phyloP scores from a whole-genome alignment of 2,797 vertebrate species.

The Scomberomorus guttatus region DNA sequence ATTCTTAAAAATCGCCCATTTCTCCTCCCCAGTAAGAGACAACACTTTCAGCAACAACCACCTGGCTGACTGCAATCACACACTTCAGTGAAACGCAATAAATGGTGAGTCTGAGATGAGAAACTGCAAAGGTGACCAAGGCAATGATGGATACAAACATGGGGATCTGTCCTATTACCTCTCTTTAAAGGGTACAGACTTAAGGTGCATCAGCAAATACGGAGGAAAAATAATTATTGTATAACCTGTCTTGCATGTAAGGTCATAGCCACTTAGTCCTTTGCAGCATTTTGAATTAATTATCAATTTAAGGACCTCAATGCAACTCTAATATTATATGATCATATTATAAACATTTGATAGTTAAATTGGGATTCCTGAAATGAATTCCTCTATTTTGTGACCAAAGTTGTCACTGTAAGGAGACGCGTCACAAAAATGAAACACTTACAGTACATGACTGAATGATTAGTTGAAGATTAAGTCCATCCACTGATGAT shows the following conservation, averaged over 20 bases:
- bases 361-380: not conserved
- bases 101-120: conserved; percentile 48
- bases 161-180: conserved; percentile 30
- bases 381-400: not conserved
- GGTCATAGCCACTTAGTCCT: not conserved
- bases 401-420: not conserved
- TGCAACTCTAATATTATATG: too few species aligned
- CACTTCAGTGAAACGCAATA: conserved; percentile 64
- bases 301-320: not conserved
- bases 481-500: not conserved
- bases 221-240: not conserved
- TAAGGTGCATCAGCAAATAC: conserved; percentile 7
- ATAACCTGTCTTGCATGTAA: too few species aligned
- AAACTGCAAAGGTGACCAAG: conserved; percentile 64
- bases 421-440: not conserved
- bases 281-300: not conserved
- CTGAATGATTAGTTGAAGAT: not conserved
- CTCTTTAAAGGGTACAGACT: not conserved
- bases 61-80: conserved; percentile 56
- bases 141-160: conserved; percentile 40
- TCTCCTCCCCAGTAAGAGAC: conserved; percentile 39
- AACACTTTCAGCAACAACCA: conserved; percentile 32
- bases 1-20: conserved; percentile 49
- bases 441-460: not conserved
- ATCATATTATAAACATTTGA: not conserved